Evolutionary conservation across 2,113 vertebrate genomes (phyloP).

Genomic region (Nibea coibor): DNA sequence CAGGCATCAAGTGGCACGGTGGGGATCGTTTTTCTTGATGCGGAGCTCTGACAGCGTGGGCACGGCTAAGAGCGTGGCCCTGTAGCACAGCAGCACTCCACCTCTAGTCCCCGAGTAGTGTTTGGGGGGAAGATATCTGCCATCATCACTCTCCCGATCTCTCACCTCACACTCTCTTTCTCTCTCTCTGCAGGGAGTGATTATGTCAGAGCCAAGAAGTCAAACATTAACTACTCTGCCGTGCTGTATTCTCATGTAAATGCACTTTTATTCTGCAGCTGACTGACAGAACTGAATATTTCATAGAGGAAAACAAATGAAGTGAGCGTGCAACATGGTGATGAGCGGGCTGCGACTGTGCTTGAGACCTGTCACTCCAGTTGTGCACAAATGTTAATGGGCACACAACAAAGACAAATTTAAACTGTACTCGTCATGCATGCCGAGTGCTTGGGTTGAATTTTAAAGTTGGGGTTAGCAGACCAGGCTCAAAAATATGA

Average conservation of each 20-base stretch:
- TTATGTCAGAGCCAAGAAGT: neutral
- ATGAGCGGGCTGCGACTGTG: neutral
- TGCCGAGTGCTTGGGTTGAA: neutral
- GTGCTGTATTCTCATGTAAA: neutral
- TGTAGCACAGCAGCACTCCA: neutral
- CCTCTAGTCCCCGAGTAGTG: neutral
- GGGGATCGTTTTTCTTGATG: conserved; percentile 14
- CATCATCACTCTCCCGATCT: too few species aligned
- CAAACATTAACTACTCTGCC: neutral
- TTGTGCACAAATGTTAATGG: neutral
- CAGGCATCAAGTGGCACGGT: neutral
- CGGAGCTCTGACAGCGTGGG: neutral
- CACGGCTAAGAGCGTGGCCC: neutral
- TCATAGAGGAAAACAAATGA: neutral
- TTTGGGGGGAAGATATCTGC: neutral
- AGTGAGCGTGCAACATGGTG: neutral
- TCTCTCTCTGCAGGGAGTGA: neutral
- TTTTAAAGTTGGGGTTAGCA: neutral
- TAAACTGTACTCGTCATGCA: neutral
- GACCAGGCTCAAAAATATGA: neutral
- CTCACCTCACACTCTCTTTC: neutral
- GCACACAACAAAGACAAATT: neutral
- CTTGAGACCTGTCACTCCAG: neutral
- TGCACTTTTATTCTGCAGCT: neutral
- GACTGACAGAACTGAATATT: neutral